Conservation (phyloP, 1,140 invertebrate genomes). For the Drosophila navojoa region DNA sequence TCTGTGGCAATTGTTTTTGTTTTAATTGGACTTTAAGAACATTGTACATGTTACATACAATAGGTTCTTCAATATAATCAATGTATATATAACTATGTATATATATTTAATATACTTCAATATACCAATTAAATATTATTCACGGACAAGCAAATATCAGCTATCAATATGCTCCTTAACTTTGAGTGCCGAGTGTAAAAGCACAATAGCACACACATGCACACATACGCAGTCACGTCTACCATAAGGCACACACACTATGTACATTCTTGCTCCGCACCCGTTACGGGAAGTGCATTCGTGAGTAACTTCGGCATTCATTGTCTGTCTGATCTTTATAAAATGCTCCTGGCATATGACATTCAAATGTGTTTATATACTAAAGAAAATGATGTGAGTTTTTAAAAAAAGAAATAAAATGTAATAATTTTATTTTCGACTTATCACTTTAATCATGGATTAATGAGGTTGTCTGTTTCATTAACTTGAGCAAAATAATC, state of each 20-base stretch:
- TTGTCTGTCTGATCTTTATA: neutral
- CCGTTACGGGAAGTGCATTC: slow-evolving; percentile 6
- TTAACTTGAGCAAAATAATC: neutral
- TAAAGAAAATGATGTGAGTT: neutral
- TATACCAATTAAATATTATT: too few species aligned
- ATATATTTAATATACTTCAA: too few species aligned
- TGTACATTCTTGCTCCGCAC: neutral
- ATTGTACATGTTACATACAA: too few species aligned
- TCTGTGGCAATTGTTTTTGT: too few species aligned
- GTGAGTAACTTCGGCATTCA: slow-evolving; percentile 1
- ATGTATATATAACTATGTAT: too few species aligned
- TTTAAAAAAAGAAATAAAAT: too few species aligned
- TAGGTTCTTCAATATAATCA: too few species aligned
- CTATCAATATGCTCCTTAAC: neutral
- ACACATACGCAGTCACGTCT: neutral
- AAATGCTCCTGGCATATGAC: neutral
- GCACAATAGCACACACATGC: neutral
- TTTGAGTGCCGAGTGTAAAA: neutral
- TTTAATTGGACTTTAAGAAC: too few species aligned
- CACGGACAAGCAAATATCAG: too few species aligned
- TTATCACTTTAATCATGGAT: too few species aligned
- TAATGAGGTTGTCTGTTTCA: neutral
- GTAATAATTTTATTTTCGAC: too few species aligned
- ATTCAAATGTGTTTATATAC: slow-evolving; percentile 3
- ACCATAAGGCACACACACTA: neutral